These are phyloP conservation scores for Bombus vancouverensis DNA, from an alignment of 1,140 invertebrate species.

Conservation along the genomic window DNA sequence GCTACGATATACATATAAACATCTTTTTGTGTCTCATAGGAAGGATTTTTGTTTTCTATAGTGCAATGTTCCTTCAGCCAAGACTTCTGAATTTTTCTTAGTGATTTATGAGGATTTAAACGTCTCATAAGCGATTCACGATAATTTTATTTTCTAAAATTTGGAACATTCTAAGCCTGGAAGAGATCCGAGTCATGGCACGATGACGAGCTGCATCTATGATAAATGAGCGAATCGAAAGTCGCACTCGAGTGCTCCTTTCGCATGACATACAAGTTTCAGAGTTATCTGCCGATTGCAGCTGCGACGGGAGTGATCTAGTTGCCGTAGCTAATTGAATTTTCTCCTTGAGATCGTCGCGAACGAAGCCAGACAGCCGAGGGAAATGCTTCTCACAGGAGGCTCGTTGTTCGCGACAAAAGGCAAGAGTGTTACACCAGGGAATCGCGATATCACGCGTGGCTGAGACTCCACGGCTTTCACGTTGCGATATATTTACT, in stretches of 20 bases:
- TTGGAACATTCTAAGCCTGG: neutral
- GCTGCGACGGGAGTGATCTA: slow-evolving; percentile 61
- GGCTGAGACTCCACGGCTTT: slow-evolving; percentile 59
- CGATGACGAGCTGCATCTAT: neutral
- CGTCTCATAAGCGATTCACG: neutral
- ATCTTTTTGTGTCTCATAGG: too few relatives aligned
- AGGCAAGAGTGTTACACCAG: slow-evolving; percentile 63
- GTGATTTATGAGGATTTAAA: neutral
- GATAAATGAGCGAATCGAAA: neutral
- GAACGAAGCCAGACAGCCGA: slow-evolving; percentile 60
- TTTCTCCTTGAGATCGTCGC: slow-evolving; percentile 71
- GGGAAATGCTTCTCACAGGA: slow-evolving; percentile 61
- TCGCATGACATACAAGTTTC: slow-evolving; percentile 30
- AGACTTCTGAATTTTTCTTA: too few relatives aligned
- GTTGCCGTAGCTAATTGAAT: slow-evolving; percentile 69
- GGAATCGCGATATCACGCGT: slow-evolving; percentile 73
- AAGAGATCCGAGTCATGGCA: neutral
- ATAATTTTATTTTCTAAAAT: neutral
- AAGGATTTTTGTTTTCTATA: too few relatives aligned
- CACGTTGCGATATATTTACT: slow-evolving; percentile 26
- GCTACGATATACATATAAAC: too few relatives aligned
- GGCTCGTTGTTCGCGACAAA: slow-evolving; percentile 74
- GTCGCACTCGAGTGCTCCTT: neutral
- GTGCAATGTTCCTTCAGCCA: too few relatives aligned
- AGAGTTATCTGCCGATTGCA: slow-evolving; percentile 63